Evolutionary conservation across 2,888 invertebrate species (phyloP).

Genomic region (Noctua comes): DNA sequence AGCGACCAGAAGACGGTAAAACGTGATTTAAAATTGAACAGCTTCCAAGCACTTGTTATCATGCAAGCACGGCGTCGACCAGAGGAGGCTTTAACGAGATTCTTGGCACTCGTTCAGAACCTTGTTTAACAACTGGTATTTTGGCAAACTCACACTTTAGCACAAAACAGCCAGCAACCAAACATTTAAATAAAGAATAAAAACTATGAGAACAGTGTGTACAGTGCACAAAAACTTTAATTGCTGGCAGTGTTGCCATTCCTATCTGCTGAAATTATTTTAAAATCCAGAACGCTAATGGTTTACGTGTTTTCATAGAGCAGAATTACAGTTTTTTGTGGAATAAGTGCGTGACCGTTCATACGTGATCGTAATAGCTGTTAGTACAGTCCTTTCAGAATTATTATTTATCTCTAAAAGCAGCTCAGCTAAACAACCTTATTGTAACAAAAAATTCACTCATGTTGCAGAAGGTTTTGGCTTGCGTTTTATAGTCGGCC

Average conservation of each 20-base stretch:
- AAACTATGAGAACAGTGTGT: slow-evolving; percentile 14
- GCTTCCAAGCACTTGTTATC: slow-evolving; percentile 61
- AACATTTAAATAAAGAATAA: slow-evolving; percentile 28
- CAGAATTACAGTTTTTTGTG: slow-evolving; percentile 37
- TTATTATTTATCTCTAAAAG: not conserved
- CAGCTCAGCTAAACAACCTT: not conserved
- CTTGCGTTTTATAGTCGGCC: no score
- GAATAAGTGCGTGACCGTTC: slow-evolving; percentile 36
- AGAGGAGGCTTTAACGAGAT: slow-evolving; percentile 45
- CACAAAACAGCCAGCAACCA: slow-evolving; percentile 22
- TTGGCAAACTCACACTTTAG: slow-evolving; percentile 45
- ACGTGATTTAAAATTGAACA: slow-evolving; percentile 48
- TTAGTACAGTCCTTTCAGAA: not conserved
- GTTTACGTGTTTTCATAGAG: slow-evolving; percentile 32
- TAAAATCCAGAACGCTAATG: slow-evolving; percentile 28
- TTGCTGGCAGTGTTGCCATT: slow-evolving; percentile 33
- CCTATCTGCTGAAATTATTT: slow-evolving; percentile 28
- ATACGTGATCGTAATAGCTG: slow-evolving; percentile 25
- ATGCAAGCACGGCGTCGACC: slow-evolving; percentile 25
- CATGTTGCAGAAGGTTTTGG: no score
- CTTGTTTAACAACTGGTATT: slow-evolving; percentile 50
- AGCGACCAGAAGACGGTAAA: slow-evolving; percentile 7
- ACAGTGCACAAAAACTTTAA: slow-evolving; percentile 30
- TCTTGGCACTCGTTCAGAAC: slow-evolving; percentile 62
- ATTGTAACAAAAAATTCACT: no score